These are phyloP conservation scores for Champsocephalus esox DNA, from an alignment of 2,797 vertebrate species.

Conservation along the genomic window DNA sequence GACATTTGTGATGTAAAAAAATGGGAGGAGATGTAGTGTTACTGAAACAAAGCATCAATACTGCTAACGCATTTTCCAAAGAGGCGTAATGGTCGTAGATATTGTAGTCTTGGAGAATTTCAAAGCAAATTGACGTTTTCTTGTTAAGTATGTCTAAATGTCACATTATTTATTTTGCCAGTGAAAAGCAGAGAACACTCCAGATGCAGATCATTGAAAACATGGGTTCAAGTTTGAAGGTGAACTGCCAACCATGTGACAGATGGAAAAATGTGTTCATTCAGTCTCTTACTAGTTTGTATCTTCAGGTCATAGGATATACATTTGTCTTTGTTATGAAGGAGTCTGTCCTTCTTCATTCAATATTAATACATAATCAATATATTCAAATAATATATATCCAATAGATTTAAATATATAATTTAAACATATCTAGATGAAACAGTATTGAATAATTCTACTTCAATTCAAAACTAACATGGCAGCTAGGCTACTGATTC, in stretches of 20 bases:
- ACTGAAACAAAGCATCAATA: conserved; percentile 36
- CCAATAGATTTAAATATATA: background rate
- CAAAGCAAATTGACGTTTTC: conserved; percentile 20
- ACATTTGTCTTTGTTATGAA: background rate
- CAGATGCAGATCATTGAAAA: too few relatives aligned
- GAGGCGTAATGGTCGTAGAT: conserved; percentile 7
- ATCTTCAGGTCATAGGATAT: background rate
- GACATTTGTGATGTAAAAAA: conserved; percentile 29
- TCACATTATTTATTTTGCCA: background rate
- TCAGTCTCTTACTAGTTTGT: background rate
- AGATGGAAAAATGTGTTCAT: background rate
- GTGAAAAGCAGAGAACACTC: background rate
- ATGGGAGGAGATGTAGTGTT: conserved; percentile 14
- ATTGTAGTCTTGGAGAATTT: background rate
- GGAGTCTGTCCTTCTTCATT: too few relatives aligned
- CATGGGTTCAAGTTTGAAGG: background rate
- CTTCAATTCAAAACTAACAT: background rate
- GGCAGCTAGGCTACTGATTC: background rate
- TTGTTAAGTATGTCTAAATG: conserved; percentile 16
- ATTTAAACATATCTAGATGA: background rate
- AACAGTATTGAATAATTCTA: background rate
- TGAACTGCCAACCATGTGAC: background rate
- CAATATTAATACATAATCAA: background rate
- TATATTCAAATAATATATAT: background rate
- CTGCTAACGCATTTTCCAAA: conserved; percentile 18